A percentile compares a stretch with the other conserved stretches of the same genome.
Conservation (phyloP, 2,113 vertebrate genomes). For the Asarcornis scutulata region DNA sequence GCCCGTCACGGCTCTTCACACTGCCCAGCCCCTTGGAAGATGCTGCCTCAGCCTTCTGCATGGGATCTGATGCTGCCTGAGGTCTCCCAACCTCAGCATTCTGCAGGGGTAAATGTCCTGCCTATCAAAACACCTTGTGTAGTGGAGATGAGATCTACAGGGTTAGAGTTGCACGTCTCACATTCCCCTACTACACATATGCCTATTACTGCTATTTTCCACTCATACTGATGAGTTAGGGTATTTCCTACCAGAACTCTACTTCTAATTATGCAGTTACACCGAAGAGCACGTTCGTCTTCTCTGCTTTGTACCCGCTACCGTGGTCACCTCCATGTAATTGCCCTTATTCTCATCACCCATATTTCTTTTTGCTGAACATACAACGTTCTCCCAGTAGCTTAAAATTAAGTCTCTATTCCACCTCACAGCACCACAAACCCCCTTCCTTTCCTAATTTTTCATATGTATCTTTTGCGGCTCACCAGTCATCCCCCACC, state of each 20-base stretch:
- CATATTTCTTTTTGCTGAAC: neutral
- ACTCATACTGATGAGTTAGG: neutral
- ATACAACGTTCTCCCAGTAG: accelerated
- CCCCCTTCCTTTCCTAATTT: neutral
- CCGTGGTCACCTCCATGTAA: neutral
- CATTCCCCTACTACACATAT: accelerated
- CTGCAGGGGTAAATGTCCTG: neutral
- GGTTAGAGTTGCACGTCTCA: neutral
- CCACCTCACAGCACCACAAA: neutral
- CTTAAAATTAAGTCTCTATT: neutral
- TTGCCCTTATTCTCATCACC: accelerated
- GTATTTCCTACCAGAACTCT: neutral
- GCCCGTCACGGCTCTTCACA: neutral
- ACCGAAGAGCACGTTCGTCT: accelerated
- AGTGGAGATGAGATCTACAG: neutral
- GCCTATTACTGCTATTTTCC: neutral
- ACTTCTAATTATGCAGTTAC: accelerated
- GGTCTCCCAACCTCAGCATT: neutral
- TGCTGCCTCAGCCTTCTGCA: neutral
- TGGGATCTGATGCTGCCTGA: too few species aligned
- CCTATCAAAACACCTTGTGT: accelerated
- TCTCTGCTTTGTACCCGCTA: neutral
- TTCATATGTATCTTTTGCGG: accelerated
- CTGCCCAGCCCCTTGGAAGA: neutral
- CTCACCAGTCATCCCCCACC: neutral